A percentile compares a stretch with the other conserved stretches of the same genome.
phyloP scores from a whole-genome alignment of 2,797 vertebrate species.

The Telmatherina bonti region DNA sequence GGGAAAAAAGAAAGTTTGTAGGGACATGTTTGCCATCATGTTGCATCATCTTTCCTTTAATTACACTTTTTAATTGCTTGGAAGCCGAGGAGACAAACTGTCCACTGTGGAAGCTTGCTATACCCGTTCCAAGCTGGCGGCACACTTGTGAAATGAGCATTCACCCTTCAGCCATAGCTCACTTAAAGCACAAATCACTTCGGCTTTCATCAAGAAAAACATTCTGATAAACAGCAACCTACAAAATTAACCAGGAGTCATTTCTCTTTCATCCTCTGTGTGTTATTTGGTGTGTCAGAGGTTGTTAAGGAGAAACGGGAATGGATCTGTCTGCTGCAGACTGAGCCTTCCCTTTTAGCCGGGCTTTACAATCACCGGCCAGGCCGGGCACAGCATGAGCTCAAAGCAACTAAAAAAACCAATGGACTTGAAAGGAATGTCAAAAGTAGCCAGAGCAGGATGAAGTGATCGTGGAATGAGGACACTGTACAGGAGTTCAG shows the following conservation, averaged over 20 bases:
- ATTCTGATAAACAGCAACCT: slow-evolving; percentile 26
- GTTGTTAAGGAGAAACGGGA: slow-evolving; percentile 36
- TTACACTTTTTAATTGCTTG: no score
- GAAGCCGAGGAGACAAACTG: no score
- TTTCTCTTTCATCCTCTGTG: slow-evolving; percentile 33
- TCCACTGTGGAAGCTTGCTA: no score
- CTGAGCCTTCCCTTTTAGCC: slow-evolving; percentile 47
- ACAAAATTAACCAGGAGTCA: slow-evolving; percentile 25
- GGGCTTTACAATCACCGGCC: slow-evolving; percentile 49
- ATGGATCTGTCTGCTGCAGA: slow-evolving; percentile 34
- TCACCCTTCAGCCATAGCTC: not conserved
- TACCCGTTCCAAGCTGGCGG: no score
- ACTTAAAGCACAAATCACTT: slow-evolving; percentile 8
- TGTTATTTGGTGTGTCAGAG: slow-evolving; percentile 38
- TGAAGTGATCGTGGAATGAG: slow-evolving; percentile 14
- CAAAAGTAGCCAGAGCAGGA: slow-evolving; percentile 29
- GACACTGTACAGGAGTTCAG: slow-evolving; percentile 1
- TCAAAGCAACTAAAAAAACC: slow-evolving; percentile 45
- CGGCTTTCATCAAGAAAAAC: slow-evolving; percentile 16
- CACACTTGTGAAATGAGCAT: not conserved
- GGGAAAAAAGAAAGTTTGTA: no score
- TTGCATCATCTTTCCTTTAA: no score
- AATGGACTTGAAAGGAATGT: slow-evolving; percentile 53
- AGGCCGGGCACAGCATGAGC: slow-evolving; percentile 42
- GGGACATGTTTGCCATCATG: no score